These are phyloP conservation scores for Abrostola triplasia DNA, from an alignment of 2,888 invertebrate species.

Conservation along the genomic window DNA sequence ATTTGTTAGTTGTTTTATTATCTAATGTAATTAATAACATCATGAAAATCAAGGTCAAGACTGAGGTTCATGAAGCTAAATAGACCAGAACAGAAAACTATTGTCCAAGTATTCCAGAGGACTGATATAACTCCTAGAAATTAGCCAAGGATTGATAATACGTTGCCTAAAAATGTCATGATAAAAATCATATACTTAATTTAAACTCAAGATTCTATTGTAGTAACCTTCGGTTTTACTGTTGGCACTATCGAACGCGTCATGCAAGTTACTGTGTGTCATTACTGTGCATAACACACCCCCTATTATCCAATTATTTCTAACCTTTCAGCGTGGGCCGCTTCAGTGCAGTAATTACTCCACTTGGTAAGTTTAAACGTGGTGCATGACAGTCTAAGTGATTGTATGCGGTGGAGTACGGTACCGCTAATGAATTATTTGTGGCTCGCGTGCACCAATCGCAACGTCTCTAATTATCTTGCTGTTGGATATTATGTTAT, in stretches of 20 bases:
- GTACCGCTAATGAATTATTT: conserved; percentile 85
- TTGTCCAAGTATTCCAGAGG: too few species aligned
- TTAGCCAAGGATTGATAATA: too few species aligned
- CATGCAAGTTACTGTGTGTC: conserved; percentile 73
- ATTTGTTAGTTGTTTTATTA: conserved; percentile 32
- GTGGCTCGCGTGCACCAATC: conserved; percentile 80
- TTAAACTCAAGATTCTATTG: neutral
- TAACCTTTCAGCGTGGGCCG: conserved; percentile 83
- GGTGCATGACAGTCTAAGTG: conserved; percentile 86
- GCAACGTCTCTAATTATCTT: conserved; percentile 74
- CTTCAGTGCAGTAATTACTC: conserved; percentile 78
- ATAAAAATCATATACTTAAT: neutral
- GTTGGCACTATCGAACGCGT: conserved; percentile 59
- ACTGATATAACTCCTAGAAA: too few species aligned
- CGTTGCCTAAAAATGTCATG: neutral
- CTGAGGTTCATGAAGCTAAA: neutral
- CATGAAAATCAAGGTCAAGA: neutral
- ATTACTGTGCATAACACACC: conserved; percentile 80
- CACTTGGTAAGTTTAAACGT: conserved; percentile 80
- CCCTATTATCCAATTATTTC: conserved; percentile 87
- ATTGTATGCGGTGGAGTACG: conserved; percentile 79
- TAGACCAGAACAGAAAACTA: neutral
- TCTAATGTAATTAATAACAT: conserved; percentile 3
- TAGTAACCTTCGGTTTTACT: conserved; percentile 44
- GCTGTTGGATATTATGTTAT: conserved; percentile 63